Conservation (phyloP, 1,140 invertebrate genomes). For the Listronotus oregonensis region DNA sequence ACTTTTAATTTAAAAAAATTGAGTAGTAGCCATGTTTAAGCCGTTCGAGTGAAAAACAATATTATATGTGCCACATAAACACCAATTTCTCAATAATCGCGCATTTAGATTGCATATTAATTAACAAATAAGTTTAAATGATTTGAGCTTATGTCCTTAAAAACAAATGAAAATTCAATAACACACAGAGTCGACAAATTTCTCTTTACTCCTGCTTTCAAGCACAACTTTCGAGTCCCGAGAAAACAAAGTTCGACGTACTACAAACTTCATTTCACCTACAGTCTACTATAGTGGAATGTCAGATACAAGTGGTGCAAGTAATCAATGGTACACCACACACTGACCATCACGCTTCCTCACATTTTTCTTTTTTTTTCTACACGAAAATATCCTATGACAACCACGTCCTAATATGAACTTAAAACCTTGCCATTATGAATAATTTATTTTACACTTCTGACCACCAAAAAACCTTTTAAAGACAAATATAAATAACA, state of each 20-base stretch:
- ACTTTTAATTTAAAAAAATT: slow-evolving; percentile 40
- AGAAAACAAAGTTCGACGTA: slow-evolving; percentile 36
- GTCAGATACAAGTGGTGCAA: slow-evolving; percentile 20
- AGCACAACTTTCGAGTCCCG: slow-evolving; percentile 25
- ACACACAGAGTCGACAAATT: slow-evolving; percentile 29
- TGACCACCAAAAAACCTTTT: no score
- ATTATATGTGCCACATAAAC: slow-evolving; percentile 47
- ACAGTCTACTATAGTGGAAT: slow-evolving; percentile 27
- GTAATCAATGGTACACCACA: slow-evolving; percentile 30
- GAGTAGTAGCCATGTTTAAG: slow-evolving; percentile 52
- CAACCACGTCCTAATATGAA: background rate
- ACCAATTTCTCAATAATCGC: slow-evolving; percentile 23
- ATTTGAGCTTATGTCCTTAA: slow-evolving; percentile 11
- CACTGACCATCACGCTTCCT: background rate
- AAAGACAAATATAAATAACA: slow-evolving; percentile 8
- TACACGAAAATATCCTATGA: background rate
- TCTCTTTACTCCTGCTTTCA: slow-evolving; percentile 37
- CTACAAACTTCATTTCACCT: slow-evolving; percentile 47
- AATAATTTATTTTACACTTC: no score
- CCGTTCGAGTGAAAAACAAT: slow-evolving; percentile 46
- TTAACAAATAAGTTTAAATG: slow-evolving; percentile 13
- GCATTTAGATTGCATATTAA: slow-evolving; percentile 21
- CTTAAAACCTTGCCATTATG: no score
- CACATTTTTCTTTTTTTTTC: slow-evolving; percentile 1
- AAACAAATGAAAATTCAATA: slow-evolving; percentile 28